Conservation (phyloP, 2,797 vertebrate species). For the Scyliorhinus canicula region DNA sequence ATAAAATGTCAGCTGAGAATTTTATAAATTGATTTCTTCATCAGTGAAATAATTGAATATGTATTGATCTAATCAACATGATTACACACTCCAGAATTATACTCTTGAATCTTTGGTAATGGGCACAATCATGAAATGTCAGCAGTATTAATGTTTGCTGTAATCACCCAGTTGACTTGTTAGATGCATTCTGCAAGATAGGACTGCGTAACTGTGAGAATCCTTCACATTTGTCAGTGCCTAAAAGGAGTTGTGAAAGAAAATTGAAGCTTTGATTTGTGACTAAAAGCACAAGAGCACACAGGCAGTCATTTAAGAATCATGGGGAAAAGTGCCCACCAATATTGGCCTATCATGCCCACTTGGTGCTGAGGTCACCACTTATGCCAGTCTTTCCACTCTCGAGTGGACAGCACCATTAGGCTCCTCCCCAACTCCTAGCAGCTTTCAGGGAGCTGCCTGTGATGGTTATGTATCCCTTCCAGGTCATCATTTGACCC, state of each 20-base stretch:
- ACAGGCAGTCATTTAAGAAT: no score
- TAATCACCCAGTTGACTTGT: neutral
- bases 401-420: no score
- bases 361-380: no score
- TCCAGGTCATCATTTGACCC: no score
- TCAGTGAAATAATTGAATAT: constrained; percentile 25
- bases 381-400: no score
- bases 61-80: constrained; percentile 26
- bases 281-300: no score
- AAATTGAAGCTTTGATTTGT: neutral
- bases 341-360: no score
- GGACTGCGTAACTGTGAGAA: neutral
- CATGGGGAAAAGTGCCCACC: no score
- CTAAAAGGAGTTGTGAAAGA: neutral
- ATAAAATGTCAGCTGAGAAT: neutral
- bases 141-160: neutral
- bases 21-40: constrained; percentile 8
- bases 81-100: neutral
- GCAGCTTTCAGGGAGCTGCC: no score
- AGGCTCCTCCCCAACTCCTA: no score
- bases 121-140: constrained; percentile 25
- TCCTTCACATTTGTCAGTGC: neutral
- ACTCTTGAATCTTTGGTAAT: constrained; percentile 7
- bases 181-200: neutral
- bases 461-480: no score